Percentiles rank a stretch among this genome's conserved stretches.
These are phyloP conservation scores for Enteromius afrohamiltoni DNA, from an alignment of 2,797 vertebrate genomes.

Conservation along the genomic window DNA sequence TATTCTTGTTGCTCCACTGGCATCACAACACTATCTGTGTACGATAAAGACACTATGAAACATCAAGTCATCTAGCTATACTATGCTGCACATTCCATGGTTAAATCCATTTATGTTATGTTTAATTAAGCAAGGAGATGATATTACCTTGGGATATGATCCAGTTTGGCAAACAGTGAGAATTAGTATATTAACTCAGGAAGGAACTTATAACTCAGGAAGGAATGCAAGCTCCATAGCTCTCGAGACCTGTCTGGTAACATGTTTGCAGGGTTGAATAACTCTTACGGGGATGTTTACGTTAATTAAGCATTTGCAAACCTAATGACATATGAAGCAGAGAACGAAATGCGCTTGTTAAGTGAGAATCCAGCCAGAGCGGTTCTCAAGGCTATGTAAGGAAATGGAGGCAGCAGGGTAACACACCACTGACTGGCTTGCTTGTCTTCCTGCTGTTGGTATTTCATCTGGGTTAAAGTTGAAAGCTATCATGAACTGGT, in stretches of 20 bases:
- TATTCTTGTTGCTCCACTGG: not conserved
- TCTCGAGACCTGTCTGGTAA: slow-evolving; percentile 3
- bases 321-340: slow-evolving; percentile 20
- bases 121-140: slow-evolving; percentile 25
- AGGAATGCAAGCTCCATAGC: slow-evolving; percentile 26
- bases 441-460: slow-evolving; percentile 62
- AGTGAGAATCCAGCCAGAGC: not conserved
- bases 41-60: not conserved
- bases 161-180: slow-evolving; percentile 6
- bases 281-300: slow-evolving; percentile 35
- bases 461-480: slow-evolving; percentile 65
- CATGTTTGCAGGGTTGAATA: slow-evolving; percentile 9
- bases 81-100: not conserved
- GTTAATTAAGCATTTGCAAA: slow-evolving; percentile 2
- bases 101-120: slow-evolving; percentile 29
- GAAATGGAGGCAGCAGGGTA: slow-evolving; percentile 39
- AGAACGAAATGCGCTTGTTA: slow-evolving; percentile 38
- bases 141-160: slow-evolving; percentile 32
- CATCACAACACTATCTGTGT: not conserved
- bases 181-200: slow-evolving; percentile 37
- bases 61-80: not conserved
- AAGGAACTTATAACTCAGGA: slow-evolving; percentile 35
- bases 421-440: slow-evolving; percentile 52
- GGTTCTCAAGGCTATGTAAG: slow-evolving; percentile 26
- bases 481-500: slow-evolving; percentile 62